Conservation (phyloP, 2,888 invertebrate species). For the Falcaria lacertinaria region DNA sequence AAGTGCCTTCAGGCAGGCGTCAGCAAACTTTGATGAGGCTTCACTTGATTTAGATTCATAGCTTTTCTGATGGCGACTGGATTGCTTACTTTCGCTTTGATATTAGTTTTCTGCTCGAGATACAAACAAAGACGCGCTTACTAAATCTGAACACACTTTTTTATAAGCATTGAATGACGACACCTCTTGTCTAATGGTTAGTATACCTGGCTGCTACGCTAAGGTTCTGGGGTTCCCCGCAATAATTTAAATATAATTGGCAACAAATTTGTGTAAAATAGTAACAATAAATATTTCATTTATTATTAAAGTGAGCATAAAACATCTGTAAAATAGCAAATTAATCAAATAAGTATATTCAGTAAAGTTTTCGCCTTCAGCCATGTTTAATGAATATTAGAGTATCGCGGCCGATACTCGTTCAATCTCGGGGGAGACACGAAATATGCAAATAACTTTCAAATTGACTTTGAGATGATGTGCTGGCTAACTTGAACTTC, state of each 20-base stretch:
- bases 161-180: too few relatives aligned
- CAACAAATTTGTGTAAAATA: too few relatives aligned
- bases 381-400: slow-evolving; percentile 34
- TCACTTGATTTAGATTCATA: slow-evolving; percentile 70
- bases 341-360: slow-evolving; percentile 6
- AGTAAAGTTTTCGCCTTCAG: slow-evolving; percentile 20
- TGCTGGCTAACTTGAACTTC: slow-evolving; percentile 18
- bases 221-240: too few relatives aligned
- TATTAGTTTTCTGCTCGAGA: slow-evolving; percentile 31
- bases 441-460: slow-evolving; percentile 62
- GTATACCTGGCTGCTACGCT: too few relatives aligned
- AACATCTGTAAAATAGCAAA: too few relatives aligned
- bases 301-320: too few relatives aligned
- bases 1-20: slow-evolving; percentile 48
- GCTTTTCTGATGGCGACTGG: slow-evolving; percentile 55
- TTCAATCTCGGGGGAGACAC: slow-evolving; percentile 41
- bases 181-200: too few relatives aligned
- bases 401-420: slow-evolving; percentile 27
- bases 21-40: slow-evolving; percentile 65
- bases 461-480: slow-evolving; percentile 52
- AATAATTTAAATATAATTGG: too few relatives aligned
- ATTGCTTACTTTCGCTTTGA: slow-evolving; percentile 50
- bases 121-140: neutral
- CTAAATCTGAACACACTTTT: neutral
- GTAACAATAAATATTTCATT: too few relatives aligned